These are phyloP conservation scores for Ptychadena robeensis DNA, from an alignment of 2,797 vertebrate species.

Conservation along the genomic window DNA sequence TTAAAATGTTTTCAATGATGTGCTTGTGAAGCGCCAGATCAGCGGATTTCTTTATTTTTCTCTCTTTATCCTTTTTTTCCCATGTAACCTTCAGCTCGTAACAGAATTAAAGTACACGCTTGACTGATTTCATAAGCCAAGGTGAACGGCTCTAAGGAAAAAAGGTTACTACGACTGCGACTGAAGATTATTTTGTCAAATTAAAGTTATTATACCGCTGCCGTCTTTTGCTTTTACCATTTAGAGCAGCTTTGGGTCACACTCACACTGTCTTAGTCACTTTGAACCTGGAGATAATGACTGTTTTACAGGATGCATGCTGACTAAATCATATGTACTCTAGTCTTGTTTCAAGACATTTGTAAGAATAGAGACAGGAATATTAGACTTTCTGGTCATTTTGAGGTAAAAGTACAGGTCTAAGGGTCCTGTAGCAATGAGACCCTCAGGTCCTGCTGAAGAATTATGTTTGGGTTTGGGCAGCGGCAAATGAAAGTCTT, in stretches of 20 bases:
- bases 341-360: too few relatives aligned
- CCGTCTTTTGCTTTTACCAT: background rate
- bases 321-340: background rate
- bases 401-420: too few relatives aligned
- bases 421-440: too few relatives aligned
- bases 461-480: too few relatives aligned
- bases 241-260: slow-evolving; percentile 3
- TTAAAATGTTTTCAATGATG: slow-evolving; percentile 39
- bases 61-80: background rate
- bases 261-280: background rate
- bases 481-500: too few relatives aligned
- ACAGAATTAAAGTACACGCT: slow-evolving; percentile 29
- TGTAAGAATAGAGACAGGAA: too few relatives aligned
- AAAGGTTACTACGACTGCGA: slow-evolving; percentile 4
- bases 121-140: slow-evolving; percentile 52
- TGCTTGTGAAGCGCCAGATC: slow-evolving; percentile 37
- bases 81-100: slow-evolving; percentile 30
- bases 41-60: slow-evolving; percentile 35
- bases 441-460: too few relatives aligned
- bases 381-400: too few relatives aligned
- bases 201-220: slow-evolving; percentile 35
- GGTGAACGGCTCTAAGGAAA: slow-evolving; percentile 37
- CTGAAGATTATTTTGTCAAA: slow-evolving; percentile 39
- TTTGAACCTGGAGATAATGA: background rate
- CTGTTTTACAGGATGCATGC: background rate